Evolutionary conservation across 1,140 invertebrate genomes (phyloP).

Genomic region (Chrysopa pallens): DNA sequence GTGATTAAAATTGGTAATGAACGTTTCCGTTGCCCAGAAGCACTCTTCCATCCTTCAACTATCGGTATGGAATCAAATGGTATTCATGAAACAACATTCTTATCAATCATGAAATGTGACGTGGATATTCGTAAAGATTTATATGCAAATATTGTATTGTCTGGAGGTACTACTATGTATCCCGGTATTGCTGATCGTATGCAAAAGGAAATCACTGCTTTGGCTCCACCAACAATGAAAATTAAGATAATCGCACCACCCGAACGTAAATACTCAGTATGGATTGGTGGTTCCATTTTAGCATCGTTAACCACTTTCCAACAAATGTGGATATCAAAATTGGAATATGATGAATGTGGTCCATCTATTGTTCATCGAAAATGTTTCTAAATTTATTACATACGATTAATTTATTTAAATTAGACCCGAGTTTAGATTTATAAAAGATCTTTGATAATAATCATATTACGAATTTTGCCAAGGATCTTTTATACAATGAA

Average conservation of each 20-base stretch:
- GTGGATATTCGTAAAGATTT: constrained; percentile 86
- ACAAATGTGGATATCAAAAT: constrained; percentile 82
- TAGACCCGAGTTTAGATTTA: too few relatives aligned
- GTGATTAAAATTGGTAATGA: constrained; percentile 91
- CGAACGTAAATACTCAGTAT: constrained; percentile 72
- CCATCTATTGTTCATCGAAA: constrained; percentile 71
- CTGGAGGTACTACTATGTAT: constrained; percentile 86
- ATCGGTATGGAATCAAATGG: constrained; percentile 70
- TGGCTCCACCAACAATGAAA: constrained; percentile 77
- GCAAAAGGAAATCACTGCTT: constrained; percentile 79
- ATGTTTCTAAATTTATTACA: constrained; percentile 51
- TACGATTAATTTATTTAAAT: too few relatives aligned
- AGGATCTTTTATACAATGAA: too few relatives aligned
- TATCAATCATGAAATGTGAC: constrained; percentile 87
- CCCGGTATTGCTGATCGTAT: constrained; percentile 65
- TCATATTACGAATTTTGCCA: too few relatives aligned
- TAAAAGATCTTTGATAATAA: too few relatives aligned
- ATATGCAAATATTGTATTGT: constrained; percentile 83
- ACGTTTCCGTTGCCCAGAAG: constrained; percentile 83
- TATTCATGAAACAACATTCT: constrained; percentile 74
- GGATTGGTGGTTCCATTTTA: constrained; percentile 74
- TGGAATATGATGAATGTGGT: constrained; percentile 77
- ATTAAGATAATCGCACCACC: constrained; percentile 87
- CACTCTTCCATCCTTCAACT: constrained; percentile 81
- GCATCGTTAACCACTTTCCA: constrained; percentile 82